Conservation (phyloP, 2,888 invertebrate species). For the Pyrgus malvae region DNA sequence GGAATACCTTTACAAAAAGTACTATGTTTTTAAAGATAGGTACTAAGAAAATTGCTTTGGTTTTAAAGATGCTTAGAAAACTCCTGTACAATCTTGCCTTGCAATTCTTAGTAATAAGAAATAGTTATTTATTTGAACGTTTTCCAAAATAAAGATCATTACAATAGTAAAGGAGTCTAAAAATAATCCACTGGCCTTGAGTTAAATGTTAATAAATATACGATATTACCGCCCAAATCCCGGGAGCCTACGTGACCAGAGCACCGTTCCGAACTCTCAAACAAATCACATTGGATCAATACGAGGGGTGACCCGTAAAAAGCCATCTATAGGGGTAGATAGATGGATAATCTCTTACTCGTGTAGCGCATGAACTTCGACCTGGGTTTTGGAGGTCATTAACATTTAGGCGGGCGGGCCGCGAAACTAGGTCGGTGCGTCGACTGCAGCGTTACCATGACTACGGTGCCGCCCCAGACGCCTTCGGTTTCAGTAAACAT, state of each 20-base stretch:
- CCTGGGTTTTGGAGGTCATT: slow-evolving; percentile 82
- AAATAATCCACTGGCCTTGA: not conserved
- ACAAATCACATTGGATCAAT: slow-evolving; percentile 66
- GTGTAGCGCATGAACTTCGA: slow-evolving; percentile 80
- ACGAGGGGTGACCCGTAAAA: slow-evolving; percentile 70
- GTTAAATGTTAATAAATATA: not conserved
- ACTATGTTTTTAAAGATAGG: too few relatives aligned
- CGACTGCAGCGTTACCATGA: slow-evolving; percentile 65
- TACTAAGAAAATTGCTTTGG: too few relatives aligned
- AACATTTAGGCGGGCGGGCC: slow-evolving; percentile 75
- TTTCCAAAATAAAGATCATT: too few relatives aligned
- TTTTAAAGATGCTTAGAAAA: not conserved
- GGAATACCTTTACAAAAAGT: too few relatives aligned
- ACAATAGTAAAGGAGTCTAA: too few relatives aligned
- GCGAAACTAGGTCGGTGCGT: slow-evolving; percentile 71
- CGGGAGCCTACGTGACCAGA: slow-evolving; percentile 44
- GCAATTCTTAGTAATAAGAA: too few relatives aligned
- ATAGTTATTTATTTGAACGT: too few relatives aligned
- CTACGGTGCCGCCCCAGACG: slow-evolving; percentile 55
- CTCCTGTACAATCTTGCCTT: too few relatives aligned
- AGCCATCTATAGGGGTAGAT: slow-evolving; percentile 58
- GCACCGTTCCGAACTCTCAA: slow-evolving; percentile 59
- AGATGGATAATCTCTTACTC: slow-evolving; percentile 63
- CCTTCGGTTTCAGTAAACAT: slow-evolving; percentile 37
- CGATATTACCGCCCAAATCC: slow-evolving; percentile 23